Conservation (phyloP, 64 coral and sea anemone species). For the Anthopleura sola region DNA sequence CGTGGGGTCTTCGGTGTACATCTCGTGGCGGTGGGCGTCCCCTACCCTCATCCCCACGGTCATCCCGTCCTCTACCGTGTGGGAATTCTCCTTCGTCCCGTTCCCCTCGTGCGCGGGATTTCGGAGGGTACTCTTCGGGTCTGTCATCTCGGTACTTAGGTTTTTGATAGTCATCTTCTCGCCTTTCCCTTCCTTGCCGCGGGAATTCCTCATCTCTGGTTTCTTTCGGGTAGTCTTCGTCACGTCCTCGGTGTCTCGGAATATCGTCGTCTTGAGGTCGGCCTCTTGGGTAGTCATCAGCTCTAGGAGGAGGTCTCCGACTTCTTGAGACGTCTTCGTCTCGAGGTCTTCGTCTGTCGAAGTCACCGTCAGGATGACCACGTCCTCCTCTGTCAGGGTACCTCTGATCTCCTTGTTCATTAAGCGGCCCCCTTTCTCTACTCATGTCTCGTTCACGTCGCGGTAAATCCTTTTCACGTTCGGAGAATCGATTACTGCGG, state of each 20-base stretch:
- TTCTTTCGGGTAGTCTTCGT: constrained; percentile 41
- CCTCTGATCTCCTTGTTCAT: constrained; percentile 9
- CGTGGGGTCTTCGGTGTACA: constrained; percentile 15
- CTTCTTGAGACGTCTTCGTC: background rate
- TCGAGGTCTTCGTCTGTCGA: constrained; percentile 3
- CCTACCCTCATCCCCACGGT: constrained; percentile 31
- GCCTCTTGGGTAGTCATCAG: constrained; percentile 32
- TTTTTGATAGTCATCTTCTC: constrained; percentile 32
- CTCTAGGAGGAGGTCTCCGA: constrained; percentile 10
- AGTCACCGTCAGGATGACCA: constrained; percentile 4
- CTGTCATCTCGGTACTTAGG: constrained; percentile 15
- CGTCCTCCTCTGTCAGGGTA: constrained; percentile 22
- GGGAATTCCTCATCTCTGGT: constrained; percentile 40
- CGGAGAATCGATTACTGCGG: constrained; percentile 22
- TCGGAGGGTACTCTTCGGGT: constrained; percentile 23
- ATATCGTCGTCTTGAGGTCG: constrained; percentile 38
- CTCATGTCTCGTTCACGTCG: constrained; percentile 33
- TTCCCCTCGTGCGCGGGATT: constrained; percentile 28
- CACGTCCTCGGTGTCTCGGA: constrained; percentile 31
- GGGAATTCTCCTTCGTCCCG: constrained; percentile 35
- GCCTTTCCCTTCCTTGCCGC: constrained; percentile 16
- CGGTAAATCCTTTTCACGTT: constrained; percentile 14
- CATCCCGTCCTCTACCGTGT: constrained; percentile 33
- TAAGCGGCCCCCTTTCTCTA: background rate
- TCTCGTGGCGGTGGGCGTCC: constrained; percentile 13